Conservation (phyloP, 2,888 invertebrate genomes). For the Lycocerus yunnanus region DNA sequence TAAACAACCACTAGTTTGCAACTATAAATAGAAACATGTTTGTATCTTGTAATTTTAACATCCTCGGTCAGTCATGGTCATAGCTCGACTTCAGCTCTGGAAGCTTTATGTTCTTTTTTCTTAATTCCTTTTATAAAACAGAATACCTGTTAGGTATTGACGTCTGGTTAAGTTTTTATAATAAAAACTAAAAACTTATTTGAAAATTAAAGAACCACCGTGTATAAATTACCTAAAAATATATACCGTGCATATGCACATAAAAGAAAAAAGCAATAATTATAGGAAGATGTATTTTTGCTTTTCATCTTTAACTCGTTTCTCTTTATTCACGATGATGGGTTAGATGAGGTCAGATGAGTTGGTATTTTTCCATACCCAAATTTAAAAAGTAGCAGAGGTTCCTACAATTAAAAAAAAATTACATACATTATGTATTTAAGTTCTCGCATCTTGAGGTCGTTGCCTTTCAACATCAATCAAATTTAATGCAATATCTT, state of each 20-base stretch:
- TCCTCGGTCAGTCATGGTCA: constrained; percentile 30
- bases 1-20: constrained; percentile 30
- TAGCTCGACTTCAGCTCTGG: constrained; percentile 13
- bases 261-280: not conserved
- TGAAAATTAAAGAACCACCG: not conserved
- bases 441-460: constrained; percentile 4
- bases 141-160: not conserved
- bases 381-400: constrained; percentile 2
- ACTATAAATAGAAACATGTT: constrained; percentile 33
- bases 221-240: not conserved
- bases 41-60: constrained; percentile 31
- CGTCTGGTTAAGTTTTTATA: not conserved
- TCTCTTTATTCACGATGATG: not conserved
- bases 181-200: not conserved
- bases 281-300: not conserved
- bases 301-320: not conserved
- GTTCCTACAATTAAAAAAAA: constrained; percentile 2
- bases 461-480: constrained; percentile 17
- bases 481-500: constrained; percentile 1
- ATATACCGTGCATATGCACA: not conserved
- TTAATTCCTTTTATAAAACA: not conserved
- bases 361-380: not conserved
- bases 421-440: not conserved
- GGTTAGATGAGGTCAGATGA: not conserved
- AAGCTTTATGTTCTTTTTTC: constrained; percentile 4